Evolutionary conservation across 2,797 vertebrate species (phyloP).

Genomic region (Cossypha polioptera): DNA sequence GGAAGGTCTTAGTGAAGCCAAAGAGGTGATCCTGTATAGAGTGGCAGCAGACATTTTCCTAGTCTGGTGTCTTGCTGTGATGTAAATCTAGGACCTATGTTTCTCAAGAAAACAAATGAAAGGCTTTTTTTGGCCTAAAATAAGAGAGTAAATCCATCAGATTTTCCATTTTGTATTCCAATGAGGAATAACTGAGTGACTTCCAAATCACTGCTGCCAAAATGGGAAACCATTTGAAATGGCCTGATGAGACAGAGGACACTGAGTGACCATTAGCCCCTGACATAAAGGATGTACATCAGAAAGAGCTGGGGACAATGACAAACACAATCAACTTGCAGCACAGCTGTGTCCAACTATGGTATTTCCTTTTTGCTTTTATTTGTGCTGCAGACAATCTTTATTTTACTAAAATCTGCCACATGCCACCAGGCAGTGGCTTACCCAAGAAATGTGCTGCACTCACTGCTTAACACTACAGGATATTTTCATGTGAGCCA

Average conservation of each 20-base stretch:
- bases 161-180: background rate
- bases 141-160: background rate
- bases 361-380: background rate
- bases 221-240: background rate
- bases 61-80: background rate
- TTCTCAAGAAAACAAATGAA: background rate
- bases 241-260: background rate
- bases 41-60: background rate
- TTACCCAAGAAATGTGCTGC: no score
- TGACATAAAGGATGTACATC: background rate
- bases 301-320: background rate
- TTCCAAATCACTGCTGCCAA: background rate
- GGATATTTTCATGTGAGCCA: background rate
- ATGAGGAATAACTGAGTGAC: background rate
- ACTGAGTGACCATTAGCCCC: background rate
- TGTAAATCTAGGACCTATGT: background rate
- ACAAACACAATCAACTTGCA: background rate
- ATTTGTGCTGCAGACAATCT: background rate
- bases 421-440: background rate
- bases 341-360: background rate
- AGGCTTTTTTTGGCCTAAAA: rapidly evolving
- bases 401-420: background rate
- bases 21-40: rapidly evolving
- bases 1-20: background rate
- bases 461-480: background rate